These are phyloP conservation scores for Cotesia glomerata DNA, from an alignment of 1,140 invertebrate genomes.

Conservation along the genomic window DNA sequence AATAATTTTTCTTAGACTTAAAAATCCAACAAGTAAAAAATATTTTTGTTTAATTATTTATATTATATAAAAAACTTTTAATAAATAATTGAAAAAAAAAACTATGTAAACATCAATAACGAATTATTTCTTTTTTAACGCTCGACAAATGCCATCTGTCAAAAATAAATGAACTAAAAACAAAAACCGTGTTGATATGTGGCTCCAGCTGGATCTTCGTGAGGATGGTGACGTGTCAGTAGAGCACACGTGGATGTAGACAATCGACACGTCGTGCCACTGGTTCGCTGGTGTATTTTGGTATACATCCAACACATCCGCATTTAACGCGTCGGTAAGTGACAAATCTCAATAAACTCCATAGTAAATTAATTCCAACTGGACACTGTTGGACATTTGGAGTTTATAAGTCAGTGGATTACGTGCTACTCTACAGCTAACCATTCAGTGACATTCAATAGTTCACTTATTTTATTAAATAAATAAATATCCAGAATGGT, in stretches of 20 bases:
- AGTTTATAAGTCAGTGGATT: too few species aligned
- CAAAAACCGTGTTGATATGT: background rate
- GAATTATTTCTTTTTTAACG: too few species aligned
- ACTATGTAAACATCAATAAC: too few species aligned
- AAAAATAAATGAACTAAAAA: background rate
- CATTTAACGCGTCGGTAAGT: too few species aligned
- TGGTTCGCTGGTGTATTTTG: constrained; percentile 18
- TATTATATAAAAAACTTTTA: background rate
- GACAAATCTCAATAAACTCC: background rate
- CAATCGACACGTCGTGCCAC: constrained; percentile 31
- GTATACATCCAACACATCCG: background rate
- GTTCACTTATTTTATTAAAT: background rate
- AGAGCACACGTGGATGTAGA: constrained; percentile 33
- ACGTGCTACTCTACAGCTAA: too few species aligned
- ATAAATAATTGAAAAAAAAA: too few species aligned
- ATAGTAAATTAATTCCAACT: background rate
- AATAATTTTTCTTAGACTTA: too few species aligned
- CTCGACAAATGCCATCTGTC: too few species aligned
- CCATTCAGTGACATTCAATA: too few species aligned
- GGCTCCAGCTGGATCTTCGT: background rate
- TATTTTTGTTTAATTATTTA: too few species aligned
- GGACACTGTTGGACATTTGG: background rate
- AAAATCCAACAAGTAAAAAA: too few species aligned
- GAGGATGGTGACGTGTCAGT: constrained; percentile 7
- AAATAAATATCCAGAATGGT: constrained; percentile 2